phyloP scores from a whole-genome alignment of 2,113 vertebrate genomes.

The Prietella phreatophila region DNA sequence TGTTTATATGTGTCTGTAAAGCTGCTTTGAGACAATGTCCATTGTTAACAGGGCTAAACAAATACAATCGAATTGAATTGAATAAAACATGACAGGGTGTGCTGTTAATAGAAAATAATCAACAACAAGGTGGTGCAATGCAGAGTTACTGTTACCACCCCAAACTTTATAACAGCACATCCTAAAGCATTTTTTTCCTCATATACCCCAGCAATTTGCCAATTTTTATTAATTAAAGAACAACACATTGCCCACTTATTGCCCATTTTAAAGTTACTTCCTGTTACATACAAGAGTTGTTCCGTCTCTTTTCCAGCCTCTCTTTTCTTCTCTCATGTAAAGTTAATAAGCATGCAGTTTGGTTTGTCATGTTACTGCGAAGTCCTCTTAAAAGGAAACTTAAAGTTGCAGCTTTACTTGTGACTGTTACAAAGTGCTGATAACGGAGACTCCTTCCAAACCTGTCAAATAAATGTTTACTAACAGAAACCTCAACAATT shows the following conservation, averaged over 20 bases:
- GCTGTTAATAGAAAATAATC: neutral
- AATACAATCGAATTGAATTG: too few relatives aligned
- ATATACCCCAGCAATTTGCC: neutral
- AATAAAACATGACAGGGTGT: neutral
- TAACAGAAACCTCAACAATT: neutral
- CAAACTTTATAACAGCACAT: neutral
- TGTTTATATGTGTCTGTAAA: too few relatives aligned
- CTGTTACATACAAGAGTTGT: neutral
- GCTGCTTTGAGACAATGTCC: too few relatives aligned
- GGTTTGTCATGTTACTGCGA: neutral
- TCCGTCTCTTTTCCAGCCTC: neutral
- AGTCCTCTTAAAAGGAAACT: neutral
- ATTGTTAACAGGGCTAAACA: too few relatives aligned
- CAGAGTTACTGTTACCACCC: neutral
- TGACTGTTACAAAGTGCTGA: neutral
- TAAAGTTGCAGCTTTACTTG: neutral
- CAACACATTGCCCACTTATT: neutral
- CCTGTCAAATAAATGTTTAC: neutral
- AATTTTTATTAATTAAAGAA: neutral
- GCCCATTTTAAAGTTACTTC: neutral
- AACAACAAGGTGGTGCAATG: neutral
- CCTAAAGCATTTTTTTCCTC: neutral
- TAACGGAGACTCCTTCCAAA: neutral
- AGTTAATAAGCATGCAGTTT: neutral
- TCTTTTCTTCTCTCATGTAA: neutral